Percentiles rank a stretch among this genome's conserved stretches.
phyloP scores from a whole-genome alignment of 2,113 vertebrate genomes.

The Steatornis caripensis region DNA sequence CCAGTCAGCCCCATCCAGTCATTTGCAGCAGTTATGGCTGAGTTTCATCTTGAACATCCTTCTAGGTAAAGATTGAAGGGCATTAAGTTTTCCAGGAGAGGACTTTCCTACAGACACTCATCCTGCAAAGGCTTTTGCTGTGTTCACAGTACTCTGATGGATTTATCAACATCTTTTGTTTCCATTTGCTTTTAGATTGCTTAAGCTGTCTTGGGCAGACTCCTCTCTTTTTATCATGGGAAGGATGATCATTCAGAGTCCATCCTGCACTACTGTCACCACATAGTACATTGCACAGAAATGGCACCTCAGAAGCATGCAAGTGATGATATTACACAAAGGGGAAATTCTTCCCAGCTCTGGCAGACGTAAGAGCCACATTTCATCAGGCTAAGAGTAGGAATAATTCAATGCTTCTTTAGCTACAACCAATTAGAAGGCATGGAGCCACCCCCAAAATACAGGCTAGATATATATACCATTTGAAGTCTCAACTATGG shows the following conservation, averaged over 20 bases:
- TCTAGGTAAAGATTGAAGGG: background rate
- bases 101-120: background rate
- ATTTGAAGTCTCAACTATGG: background rate
- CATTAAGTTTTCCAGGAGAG: background rate
- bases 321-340: background rate
- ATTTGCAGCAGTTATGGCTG: background rate
- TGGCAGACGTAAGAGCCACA: background rate
- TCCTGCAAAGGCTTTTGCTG: background rate
- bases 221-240: slow-evolving; percentile 86
- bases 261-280: slow-evolving; percentile 78
- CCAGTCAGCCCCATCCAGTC: background rate
- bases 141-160: background rate
- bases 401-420: background rate
- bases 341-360: background rate
- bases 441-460: background rate
- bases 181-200: slow-evolving; percentile 73
- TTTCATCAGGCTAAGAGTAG: background rate
- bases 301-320: background rate
- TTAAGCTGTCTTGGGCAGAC: slow-evolving; percentile 79
- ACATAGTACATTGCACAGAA: slow-evolving; percentile 79
- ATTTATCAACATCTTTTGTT: background rate
- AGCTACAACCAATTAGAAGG: background rate
- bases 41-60: background rate
- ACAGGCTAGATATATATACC: background rate
- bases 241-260: slow-evolving; percentile 80